phyloP scores from a whole-genome alignment of 2,797 vertebrate genomes.

The Sebastes cheni region DNA sequence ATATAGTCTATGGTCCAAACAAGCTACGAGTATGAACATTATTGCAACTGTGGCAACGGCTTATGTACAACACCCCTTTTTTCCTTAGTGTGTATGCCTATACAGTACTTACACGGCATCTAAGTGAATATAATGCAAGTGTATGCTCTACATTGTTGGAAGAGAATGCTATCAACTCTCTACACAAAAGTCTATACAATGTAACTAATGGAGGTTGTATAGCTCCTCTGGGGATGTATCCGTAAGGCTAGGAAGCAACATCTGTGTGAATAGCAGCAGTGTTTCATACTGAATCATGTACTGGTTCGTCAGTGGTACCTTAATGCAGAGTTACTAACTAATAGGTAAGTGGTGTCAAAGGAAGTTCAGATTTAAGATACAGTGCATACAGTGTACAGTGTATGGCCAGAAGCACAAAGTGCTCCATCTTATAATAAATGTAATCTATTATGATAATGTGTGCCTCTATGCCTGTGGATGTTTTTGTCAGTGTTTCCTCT shows the following conservation, averaged over 20 bases:
- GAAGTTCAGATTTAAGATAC: neutral
- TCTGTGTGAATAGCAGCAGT: neutral
- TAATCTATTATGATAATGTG: constrained; percentile 11
- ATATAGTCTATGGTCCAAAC: too few relatives aligned
- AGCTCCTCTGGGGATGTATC: neutral
- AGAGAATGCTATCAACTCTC: neutral
- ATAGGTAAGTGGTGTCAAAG: neutral
- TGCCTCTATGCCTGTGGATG: neutral
- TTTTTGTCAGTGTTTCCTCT: neutral
- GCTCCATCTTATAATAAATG: neutral
- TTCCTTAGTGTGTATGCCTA: neutral
- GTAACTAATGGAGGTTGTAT: neutral
- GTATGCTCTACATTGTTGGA: neutral
- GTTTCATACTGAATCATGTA: neutral
- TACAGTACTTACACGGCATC: neutral
- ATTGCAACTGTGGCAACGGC: neutral
- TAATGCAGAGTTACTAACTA: neutral
- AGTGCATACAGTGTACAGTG: neutral
- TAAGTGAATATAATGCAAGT: constrained; percentile 27
- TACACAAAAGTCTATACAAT: neutral
- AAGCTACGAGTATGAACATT: neutral
- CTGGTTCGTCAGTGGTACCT: neutral
- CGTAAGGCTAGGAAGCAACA: neutral
- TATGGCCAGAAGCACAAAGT: neutral
- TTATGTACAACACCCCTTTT: neutral